Evolutionary conservation across 2,113 vertebrate genomes (phyloP), one percentile per base, ranked within the genome.

Genomic region (Myiozetetes cayanensis): DNA sequence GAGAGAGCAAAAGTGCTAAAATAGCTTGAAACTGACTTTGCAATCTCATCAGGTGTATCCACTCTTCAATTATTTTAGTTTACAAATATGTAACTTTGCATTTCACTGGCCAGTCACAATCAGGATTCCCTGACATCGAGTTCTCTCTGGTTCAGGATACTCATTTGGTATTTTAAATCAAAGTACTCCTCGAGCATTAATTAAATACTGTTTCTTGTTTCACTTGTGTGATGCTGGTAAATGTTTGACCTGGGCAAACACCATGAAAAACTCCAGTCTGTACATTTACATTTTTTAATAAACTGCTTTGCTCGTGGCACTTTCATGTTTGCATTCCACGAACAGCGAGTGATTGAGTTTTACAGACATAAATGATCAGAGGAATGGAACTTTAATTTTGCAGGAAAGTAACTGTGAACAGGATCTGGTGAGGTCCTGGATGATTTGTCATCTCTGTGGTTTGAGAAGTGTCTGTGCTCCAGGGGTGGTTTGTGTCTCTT

Each of bases 231-330:
- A 39, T 92, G 61, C 83, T 78, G 44, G 22, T 87, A 87, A 71
- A 83, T 86, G 85, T 81, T 94, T 62, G 76, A 96, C 41, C 65
- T 92, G 85, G 33, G 61, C 82, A 90, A 78, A 94, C 47, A 56
- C n/a, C 52, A 43, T 56, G 27, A 92, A 67, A 91, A 93, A 28
- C 47, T 90, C 86, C 24, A 85, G 30, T 53, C 33, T 83, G 30
- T 72, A 93, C 10, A 72, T 92, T 94, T 94, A 33, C 72, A 78
- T 95, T 81, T 94, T 93, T 81, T 86, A 95, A 95, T 95, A 78
- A 95, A 90, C 52, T 74, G 61, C 75, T 82, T 93, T 85, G 67
- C 82, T 93, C 3, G 0, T 61, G 83, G 68, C 61, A 19, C 52
- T 95, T 87, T 46, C 7, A 27, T 91, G 44, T 89, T 95, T 90